These are phyloP conservation scores for Serrognathus titanus DNA, from an alignment of 2,888 invertebrate genomes.

Conservation along the genomic window DNA sequence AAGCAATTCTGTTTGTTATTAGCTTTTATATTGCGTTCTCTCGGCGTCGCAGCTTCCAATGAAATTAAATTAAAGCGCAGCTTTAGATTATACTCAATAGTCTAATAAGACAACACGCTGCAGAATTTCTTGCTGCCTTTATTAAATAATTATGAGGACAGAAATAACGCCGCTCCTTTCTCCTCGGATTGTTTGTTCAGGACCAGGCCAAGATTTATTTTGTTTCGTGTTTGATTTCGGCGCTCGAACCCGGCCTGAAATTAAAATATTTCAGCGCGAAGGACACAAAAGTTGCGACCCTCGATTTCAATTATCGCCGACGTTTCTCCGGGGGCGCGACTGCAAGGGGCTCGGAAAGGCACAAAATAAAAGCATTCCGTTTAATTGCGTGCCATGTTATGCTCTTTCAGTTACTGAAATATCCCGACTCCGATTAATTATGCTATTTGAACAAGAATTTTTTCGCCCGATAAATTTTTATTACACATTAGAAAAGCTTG, in stretches of 20 bases:
- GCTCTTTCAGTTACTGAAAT: neutral
- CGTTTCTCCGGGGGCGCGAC: neutral
- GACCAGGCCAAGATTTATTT: no score
- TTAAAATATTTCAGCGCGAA: constrained; percentile 10
- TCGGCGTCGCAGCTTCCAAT: constrained; percentile 20
- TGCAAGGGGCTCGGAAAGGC: constrained; percentile 2
- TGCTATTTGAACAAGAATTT: neutral
- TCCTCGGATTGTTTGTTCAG: no score
- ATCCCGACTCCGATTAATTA: neutral
- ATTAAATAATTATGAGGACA: no score
- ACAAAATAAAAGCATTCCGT: constrained; percentile 2
- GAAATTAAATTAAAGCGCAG: constrained; percentile 24
- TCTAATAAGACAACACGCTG: no score
- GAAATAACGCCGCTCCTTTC: no score
- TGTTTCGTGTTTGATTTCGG: no score
- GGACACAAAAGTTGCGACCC: constrained; percentile 11
- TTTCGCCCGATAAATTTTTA: no score
- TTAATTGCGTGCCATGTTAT: constrained; percentile 2
- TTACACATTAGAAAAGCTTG: no score
- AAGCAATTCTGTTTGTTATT: constrained; percentile 22
- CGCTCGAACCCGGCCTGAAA: neutral
- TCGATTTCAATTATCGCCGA: constrained; percentile 11
- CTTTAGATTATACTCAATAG: constrained; percentile 17
- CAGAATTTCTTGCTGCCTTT: no score
- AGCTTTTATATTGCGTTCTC: constrained; percentile 23